Conservation (phyloP, 2,113 vertebrate genomes). For the Pongo abelii region DNA sequence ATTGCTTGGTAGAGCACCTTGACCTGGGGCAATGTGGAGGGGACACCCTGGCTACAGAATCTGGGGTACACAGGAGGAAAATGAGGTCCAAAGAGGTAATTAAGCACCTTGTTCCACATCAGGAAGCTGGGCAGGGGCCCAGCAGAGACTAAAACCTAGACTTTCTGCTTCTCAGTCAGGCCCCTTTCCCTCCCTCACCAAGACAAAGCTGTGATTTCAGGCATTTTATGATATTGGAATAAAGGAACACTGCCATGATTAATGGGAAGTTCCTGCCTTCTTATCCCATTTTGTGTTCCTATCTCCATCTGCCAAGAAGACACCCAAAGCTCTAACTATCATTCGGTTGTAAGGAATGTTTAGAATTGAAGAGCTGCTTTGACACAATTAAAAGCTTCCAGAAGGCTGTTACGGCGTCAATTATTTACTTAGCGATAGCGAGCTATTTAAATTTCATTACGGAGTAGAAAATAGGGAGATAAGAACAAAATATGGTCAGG, state of each 20-base stretch:
- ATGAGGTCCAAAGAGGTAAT: background rate
- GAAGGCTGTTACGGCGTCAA: constrained; percentile 65
- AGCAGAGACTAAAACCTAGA: background rate
- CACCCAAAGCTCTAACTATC: constrained; percentile 66
- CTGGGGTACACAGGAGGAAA: background rate
- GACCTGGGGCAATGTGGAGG: background rate
- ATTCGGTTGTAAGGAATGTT: constrained; percentile 60
- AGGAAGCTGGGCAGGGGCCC: background rate
- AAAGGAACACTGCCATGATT: constrained; percentile 1
- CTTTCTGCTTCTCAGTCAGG: background rate
- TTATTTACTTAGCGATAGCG: constrained; percentile 75
- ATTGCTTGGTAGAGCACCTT: background rate
- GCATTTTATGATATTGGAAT: constrained; percentile 48
- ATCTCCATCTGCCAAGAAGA: constrained; percentile 60
- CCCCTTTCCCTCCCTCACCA: accelerated
- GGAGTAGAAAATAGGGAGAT: constrained; percentile 69
- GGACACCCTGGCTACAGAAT: background rate
- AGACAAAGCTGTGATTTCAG: background rate
- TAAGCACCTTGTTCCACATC: background rate
- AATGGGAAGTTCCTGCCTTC: constrained; percentile 34
- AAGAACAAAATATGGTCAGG: constrained; percentile 74
- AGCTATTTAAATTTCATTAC: constrained; percentile 78
- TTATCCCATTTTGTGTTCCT: constrained; percentile 52
- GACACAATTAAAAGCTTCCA: constrained; percentile 79
- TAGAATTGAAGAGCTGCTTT: constrained; percentile 65